phyloP scores from a whole-genome alignment of 2,797 vertebrate species.

The Amniataba percoides region DNA sequence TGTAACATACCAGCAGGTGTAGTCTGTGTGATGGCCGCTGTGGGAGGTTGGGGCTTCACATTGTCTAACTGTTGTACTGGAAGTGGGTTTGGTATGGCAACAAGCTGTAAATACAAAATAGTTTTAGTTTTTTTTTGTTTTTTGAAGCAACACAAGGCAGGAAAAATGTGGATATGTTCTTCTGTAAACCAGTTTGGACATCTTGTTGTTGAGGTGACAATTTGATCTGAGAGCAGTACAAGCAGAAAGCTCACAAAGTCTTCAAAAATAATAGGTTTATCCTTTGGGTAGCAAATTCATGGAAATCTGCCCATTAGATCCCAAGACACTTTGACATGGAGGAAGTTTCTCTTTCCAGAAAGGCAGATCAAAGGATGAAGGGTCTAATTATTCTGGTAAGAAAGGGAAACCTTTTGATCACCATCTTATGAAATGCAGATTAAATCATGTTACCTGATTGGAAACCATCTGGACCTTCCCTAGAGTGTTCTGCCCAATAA shows the following conservation, averaged over 20 bases:
- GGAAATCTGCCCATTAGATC: not conserved
- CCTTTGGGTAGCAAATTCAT: not conserved
- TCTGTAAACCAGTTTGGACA: not conserved
- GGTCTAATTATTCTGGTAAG: not conserved
- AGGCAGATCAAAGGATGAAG: not conserved
- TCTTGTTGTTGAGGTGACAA: not conserved
- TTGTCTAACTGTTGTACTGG: conserved; percentile 63
- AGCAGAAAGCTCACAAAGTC: too few relatives aligned
- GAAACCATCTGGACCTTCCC: conserved; percentile 88
- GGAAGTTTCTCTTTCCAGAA: not conserved
- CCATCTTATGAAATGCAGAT: not conserved
- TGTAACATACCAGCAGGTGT: conserved; percentile 71
- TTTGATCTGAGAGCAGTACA: too few relatives aligned
- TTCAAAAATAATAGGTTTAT: not conserved
- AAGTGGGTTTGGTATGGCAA: conserved; percentile 72
- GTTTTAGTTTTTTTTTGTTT: conserved; percentile 5
- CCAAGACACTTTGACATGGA: not conserved
- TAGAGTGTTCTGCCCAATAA: conserved; percentile 88
- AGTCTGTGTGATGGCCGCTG: conserved; percentile 57
- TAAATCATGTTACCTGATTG: conserved; percentile 87
- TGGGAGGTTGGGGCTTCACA: conserved; percentile 49
- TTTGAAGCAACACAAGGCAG: not conserved
- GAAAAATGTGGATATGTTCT: not conserved
- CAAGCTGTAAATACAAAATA: conserved; percentile 70
- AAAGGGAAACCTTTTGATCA: not conserved